A percentile compares a stretch with the other conserved stretches of the same genome.
phyloP scores from a whole-genome alignment of 2,797 vertebrate genomes.

The Microchirus variegatus region DNA sequence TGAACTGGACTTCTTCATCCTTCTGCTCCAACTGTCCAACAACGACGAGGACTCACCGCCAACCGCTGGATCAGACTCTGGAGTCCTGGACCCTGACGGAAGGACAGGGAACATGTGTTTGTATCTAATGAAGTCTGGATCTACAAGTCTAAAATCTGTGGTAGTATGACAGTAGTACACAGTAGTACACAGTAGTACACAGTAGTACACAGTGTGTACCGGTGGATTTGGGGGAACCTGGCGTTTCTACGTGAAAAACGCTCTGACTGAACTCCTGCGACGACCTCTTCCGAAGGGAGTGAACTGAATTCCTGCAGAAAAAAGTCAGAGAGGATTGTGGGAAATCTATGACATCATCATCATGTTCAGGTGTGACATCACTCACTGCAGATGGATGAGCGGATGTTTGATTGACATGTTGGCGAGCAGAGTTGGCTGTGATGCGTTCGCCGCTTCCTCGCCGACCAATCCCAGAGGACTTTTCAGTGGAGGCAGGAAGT shows the following conservation, averaged over 20 bases:
- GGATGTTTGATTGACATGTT: slow-evolving; percentile 86
- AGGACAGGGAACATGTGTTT: too few relatives aligned
- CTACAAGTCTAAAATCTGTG: too few relatives aligned
- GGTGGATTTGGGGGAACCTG: slow-evolving; percentile 9
- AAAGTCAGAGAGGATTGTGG: background rate
- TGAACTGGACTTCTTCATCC: slow-evolving; percentile 70
- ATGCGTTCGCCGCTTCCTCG: slow-evolving; percentile 79
- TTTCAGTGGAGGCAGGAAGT: slow-evolving; percentile 86
- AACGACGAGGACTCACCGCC: background rate
- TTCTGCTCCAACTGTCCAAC: slow-evolving; percentile 49
- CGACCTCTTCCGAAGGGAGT: slow-evolving; percentile 81
- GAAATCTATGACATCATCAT: background rate
- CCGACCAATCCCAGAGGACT: slow-evolving; percentile 89
- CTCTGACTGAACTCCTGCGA: slow-evolving; percentile 76
- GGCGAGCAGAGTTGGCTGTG: slow-evolving; percentile 73
- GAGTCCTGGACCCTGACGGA: background rate
- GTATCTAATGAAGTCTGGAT: too few relatives aligned
- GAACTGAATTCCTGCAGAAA: slow-evolving; percentile 86
- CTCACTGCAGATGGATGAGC: slow-evolving; percentile 69
- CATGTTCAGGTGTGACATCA: background rate
- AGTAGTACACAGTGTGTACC: too few relatives aligned
- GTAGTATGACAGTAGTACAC: too few relatives aligned
- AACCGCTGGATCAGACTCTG: slow-evolving; percentile 19
- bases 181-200: background rate
- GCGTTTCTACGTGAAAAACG: slow-evolving; percentile 64